Evolutionary conservation across 2,797 vertebrate species (phyloP).

Genomic region (Pangasius macronema): DNA sequence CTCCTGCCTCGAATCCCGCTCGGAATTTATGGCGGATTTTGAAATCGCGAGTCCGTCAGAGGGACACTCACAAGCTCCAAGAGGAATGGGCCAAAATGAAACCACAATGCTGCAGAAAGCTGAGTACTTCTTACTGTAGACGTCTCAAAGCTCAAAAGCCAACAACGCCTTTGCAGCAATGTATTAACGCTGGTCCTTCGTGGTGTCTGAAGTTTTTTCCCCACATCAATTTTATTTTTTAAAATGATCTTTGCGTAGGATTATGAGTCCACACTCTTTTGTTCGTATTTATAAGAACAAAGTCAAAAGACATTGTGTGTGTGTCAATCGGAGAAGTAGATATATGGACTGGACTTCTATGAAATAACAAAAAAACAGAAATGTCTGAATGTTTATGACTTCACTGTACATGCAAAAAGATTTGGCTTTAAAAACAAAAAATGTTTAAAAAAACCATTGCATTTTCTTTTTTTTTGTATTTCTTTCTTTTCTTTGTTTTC

Average conservation of each 20-base stretch:
- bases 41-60: background rate
- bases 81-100: background rate
- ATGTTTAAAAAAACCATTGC: too few relatives aligned
- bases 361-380: background rate
- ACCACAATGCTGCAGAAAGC: background rate
- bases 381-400: background rate
- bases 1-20: background rate
- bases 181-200: background rate
- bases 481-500: too few relatives aligned
- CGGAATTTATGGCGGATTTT: background rate
- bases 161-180: background rate
- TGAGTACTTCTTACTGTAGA: background rate
- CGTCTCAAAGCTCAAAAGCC: background rate
- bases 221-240: background rate
- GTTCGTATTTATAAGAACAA: background rate
- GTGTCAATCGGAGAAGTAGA: background rate
- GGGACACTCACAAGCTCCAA: background rate
- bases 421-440: background rate
- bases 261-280: background rate
- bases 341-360: background rate
- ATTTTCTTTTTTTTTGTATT: too few relatives aligned
- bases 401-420: background rate
- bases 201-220: background rate
- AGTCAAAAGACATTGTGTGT: background rate
- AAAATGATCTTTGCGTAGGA: background rate